Evolutionary conservation across 2,888 invertebrate genomes (phyloP).

Genomic region (Rhamphomyia laevipes): DNA sequence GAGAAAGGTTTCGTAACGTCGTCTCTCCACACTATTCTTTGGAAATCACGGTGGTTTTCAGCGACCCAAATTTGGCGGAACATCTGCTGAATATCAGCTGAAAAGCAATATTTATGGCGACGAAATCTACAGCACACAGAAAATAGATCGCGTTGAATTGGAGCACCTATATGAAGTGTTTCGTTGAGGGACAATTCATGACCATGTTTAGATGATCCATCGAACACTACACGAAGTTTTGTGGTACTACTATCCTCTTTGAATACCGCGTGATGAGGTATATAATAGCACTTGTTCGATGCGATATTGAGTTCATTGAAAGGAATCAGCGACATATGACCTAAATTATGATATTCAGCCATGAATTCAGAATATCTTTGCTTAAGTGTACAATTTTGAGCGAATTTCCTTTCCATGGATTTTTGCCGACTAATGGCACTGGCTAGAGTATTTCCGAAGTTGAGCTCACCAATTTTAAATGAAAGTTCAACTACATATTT

Average conservation of each 20-base stretch:
- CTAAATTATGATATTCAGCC: constrained; percentile 11
- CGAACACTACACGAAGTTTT: constrained; percentile 13
- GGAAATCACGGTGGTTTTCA: constrained; percentile 7
- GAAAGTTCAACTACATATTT: constrained; percentile 8
- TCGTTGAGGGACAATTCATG: constrained; percentile 8
- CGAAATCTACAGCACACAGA: neutral
- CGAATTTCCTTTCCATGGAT: constrained; percentile 10
- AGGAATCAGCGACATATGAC: constrained; percentile 11
- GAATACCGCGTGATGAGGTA: constrained; percentile 15
- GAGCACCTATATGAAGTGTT: constrained; percentile 5
- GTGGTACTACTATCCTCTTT: constrained; percentile 12
- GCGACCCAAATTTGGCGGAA: constrained; percentile 9
- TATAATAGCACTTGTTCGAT: constrained; percentile 6
- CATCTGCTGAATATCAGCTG: constrained; percentile 12
- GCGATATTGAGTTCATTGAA: constrained; percentile 3
- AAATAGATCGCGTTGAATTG: constrained; percentile 9
- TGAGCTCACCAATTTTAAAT: constrained; percentile 5
- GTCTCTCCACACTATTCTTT: constrained; percentile 12
- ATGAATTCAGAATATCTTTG: constrained; percentile 12
- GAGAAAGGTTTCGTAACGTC: constrained; percentile 4
- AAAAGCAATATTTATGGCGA: constrained; percentile 9
- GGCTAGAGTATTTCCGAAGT: constrained; percentile 6
- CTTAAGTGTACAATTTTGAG: constrained; percentile 1
- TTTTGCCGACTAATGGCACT: constrained; percentile 7
- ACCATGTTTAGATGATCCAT: constrained; percentile 4